A percentile compares a stretch with the other conserved stretches of the same genome.
Evolutionary conservation across 2,888 invertebrate species (phyloP).

Genomic region (Watsonalla binaria): DNA sequence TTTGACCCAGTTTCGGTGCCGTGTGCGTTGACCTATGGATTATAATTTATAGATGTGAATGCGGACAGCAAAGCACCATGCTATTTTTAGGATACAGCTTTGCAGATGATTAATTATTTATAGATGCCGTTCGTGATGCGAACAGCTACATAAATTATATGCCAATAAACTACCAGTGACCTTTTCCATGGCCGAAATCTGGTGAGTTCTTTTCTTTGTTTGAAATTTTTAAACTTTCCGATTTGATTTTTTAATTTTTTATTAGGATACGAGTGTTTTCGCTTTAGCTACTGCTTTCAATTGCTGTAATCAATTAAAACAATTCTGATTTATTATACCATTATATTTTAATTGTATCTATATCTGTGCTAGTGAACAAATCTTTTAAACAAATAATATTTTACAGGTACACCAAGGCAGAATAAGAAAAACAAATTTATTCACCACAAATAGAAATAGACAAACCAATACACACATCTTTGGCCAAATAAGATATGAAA

Average conservation of each 20-base stretch:
- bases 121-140: constrained; percentile 58
- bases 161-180: constrained; percentile 33
- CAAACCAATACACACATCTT: not conserved
- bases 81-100: constrained; percentile 76
- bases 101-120: constrained; percentile 77
- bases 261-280: too few relatives aligned
- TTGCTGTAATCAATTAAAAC: too few relatives aligned
- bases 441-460: not conserved
- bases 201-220: constrained; percentile 74
- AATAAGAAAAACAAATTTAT: not conserved
- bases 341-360: not conserved
- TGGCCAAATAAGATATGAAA: constrained; percentile 17
- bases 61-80: constrained; percentile 65
- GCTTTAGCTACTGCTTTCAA: too few relatives aligned
- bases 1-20: constrained; percentile 72
- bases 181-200: constrained; percentile 34
- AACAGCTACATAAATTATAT: constrained; percentile 39
- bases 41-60: constrained; percentile 38
- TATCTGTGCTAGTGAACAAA: not conserved
- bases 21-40: constrained; percentile 74
- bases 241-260: not conserved
- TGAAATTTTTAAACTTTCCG: constrained; percentile 21
- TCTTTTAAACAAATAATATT: constrained; percentile 1
- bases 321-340: not conserved
- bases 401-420: constrained; percentile 9